phyloP scores from a whole-genome alignment of 2,797 vertebrate genomes.

The Loriculus beryllinus region DNA sequence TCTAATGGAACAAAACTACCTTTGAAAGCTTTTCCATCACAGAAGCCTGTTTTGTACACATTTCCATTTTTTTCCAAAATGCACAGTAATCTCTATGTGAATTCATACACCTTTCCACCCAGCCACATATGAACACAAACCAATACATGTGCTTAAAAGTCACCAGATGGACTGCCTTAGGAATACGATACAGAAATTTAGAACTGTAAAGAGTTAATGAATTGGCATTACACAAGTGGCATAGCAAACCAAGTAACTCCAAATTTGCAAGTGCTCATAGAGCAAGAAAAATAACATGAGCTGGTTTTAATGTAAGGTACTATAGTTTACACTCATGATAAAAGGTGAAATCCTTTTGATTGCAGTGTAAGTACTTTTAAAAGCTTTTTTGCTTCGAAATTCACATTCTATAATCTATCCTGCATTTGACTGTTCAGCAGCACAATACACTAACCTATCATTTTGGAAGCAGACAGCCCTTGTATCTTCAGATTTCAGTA shows the following conservation, averaged over 20 bases:
- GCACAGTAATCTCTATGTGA: neutral
- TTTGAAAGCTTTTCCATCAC: neutral
- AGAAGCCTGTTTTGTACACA: neutral
- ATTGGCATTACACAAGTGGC: neutral
- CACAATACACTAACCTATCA: neutral
- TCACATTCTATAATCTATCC: neutral
- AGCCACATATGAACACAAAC: neutral
- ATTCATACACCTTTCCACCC: neutral
- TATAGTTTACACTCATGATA: neutral
- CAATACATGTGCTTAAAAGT: neutral
- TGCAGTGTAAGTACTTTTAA: neutral
- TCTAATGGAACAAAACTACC: neutral
- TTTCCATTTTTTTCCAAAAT: neutral
- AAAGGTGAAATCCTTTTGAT: neutral
- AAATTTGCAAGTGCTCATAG: neutral
- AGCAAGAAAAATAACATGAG: neutral
- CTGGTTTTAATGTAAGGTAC: neutral
- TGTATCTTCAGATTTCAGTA: neutral
- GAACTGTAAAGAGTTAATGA: neutral
- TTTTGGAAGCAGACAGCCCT: neutral
- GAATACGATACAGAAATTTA: neutral
- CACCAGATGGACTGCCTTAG: neutral
- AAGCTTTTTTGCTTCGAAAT: neutral
- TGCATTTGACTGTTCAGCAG: neutral
- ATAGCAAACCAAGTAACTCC: neutral